Evolutionary conservation across 2,113 vertebrate genomes (phyloP).

Genomic region (Sceloporus tristichus): DNA sequence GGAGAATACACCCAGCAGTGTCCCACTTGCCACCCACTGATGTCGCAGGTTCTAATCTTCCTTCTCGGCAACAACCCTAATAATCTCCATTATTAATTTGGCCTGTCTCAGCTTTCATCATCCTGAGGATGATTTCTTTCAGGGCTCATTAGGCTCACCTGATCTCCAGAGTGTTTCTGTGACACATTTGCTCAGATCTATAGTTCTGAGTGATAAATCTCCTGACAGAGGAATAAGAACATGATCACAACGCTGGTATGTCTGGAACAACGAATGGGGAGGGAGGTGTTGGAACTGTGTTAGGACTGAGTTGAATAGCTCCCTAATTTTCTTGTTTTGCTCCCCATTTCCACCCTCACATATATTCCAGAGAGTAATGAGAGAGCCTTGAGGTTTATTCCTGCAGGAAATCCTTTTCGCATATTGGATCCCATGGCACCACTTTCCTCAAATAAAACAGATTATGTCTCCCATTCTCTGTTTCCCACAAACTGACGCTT

Average conservation of each 20-base stretch:
- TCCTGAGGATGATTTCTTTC: constrained; percentile 70
- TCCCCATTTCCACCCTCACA: neutral
- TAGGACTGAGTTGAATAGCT: neutral
- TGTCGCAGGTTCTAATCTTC: constrained; percentile 31
- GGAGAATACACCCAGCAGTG: neutral
- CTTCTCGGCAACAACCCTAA: constrained; percentile 60
- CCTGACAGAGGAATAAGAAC: neutral
- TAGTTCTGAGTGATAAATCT: constrained; percentile 30
- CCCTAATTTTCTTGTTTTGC: neutral
- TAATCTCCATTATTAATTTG: constrained; percentile 72
- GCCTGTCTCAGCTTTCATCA: constrained; percentile 69
- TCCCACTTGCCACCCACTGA: neutral
- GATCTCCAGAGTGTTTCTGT: constrained; percentile 43
- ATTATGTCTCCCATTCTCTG: neutral
- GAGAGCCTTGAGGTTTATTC: neutral
- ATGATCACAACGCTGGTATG: neutral
- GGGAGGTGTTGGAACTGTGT: neutral
- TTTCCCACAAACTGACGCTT: neutral
- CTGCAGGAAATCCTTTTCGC: neutral
- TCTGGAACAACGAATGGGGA: neutral
- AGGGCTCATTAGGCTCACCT: constrained; percentile 72
- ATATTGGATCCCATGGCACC: neutral
- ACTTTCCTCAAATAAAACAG: neutral
- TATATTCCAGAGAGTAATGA: neutral
- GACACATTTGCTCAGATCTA: constrained; percentile 51